These are phyloP conservation scores for Schlechtendalia chinensis DNA, from an alignment of 1,140 invertebrate genomes.

Conservation along the genomic window DNA sequence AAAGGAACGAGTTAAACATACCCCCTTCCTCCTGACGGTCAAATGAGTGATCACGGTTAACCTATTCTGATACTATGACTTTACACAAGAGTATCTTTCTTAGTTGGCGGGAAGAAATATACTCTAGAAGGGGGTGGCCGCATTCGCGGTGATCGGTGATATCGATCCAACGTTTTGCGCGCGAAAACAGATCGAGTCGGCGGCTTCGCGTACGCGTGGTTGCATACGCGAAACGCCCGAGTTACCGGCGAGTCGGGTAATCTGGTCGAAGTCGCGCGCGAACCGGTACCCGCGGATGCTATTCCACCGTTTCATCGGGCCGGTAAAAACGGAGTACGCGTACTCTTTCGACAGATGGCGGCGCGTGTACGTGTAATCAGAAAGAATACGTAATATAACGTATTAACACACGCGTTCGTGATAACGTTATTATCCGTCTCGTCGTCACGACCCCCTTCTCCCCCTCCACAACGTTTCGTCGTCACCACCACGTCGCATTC, in stretches of 20 bases:
- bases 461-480: background rate
- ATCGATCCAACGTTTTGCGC: too few relatives aligned
- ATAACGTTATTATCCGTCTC: constrained; percentile 36
- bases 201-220: background rate
- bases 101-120: too few relatives aligned
- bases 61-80: too few relatives aligned
- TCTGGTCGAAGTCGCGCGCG: too few relatives aligned
- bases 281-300: background rate
- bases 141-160: too few relatives aligned
- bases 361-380: background rate
- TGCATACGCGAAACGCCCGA: constrained; percentile 36
- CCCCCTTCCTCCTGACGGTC: too few relatives aligned
- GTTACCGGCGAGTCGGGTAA: background rate
- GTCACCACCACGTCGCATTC: constrained; percentile 25
- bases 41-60: too few relatives aligned
- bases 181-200: too few relatives aligned
- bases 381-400: background rate
- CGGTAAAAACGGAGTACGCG: background rate
- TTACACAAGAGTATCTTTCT: too few relatives aligned
- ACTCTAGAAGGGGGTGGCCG: too few relatives aligned
- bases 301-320: too few relatives aligned
- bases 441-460: constrained; percentile 21
- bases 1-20: too few relatives aligned
- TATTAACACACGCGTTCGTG: background rate
- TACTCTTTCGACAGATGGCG: constrained; percentile 7